phyloP scores from a whole-genome alignment of 2,797 vertebrate genomes.

The Botia almorhae region DNA sequence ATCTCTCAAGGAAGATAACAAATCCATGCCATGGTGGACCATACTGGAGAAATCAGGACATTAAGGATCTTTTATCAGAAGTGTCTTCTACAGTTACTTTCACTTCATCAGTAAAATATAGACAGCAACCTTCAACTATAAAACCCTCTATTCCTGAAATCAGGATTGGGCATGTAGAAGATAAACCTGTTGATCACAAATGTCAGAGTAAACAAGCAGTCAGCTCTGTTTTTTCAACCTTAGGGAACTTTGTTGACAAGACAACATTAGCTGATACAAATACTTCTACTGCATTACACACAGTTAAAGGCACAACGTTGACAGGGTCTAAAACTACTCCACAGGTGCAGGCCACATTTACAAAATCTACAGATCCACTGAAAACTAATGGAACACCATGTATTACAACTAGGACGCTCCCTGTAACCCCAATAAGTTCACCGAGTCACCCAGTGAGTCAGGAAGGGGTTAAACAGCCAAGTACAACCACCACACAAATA shows the following conservation, averaged over 20 bases:
- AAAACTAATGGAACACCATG: slow-evolving; percentile 50
- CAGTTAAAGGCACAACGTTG: slow-evolving; percentile 38
- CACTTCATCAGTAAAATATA: slow-evolving; percentile 61
- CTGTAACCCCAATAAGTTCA: slow-evolving; percentile 50
- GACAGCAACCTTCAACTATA: slow-evolving; percentile 63
- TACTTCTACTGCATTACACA: slow-evolving; percentile 60
- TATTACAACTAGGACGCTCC: slow-evolving; percentile 63
- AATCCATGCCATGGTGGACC: slow-evolving; percentile 72
- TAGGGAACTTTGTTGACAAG: slow-evolving; percentile 72
- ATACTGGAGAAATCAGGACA: slow-evolving; percentile 76
- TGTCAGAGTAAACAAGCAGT: slow-evolving; percentile 72
- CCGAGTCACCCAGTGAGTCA: background rate
- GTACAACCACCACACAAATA: slow-evolving; percentile 3
- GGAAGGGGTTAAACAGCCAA: slow-evolving; percentile 9
- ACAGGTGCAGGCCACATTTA: slow-evolving; percentile 51
- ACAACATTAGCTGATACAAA: slow-evolving; percentile 64
- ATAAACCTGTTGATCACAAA: slow-evolving; percentile 65
- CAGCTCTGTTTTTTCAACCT: slow-evolving; percentile 73
- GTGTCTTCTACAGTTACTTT: slow-evolving; percentile 39
- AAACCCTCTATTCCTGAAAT: slow-evolving; percentile 70
- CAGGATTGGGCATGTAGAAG: slow-evolving; percentile 72
- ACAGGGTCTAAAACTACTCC: slow-evolving; percentile 49
- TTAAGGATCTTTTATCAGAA: slow-evolving; percentile 61
- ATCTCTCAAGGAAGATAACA: slow-evolving; percentile 77
- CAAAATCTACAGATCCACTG: slow-evolving; percentile 53